Evolutionary conservation across 2,113 vertebrate species (phyloP), one percentile per base, ranked within the genome.

Genomic region (Piaya cayana): DNA sequence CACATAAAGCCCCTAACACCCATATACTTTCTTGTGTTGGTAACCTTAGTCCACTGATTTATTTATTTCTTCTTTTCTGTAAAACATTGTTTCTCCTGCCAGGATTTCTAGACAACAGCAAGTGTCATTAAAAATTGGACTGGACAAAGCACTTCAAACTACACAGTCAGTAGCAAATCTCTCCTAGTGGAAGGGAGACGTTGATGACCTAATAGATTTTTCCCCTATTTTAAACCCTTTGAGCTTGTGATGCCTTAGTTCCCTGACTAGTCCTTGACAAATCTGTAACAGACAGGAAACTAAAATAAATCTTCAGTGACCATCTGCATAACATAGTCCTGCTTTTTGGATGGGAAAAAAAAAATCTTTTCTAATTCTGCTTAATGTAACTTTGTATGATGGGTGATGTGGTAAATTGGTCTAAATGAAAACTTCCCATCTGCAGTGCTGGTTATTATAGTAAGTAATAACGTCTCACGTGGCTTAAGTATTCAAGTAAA

Each of bases 51-150:
- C 20, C 18, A 37, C 8, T 32, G 15, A 45, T 39, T 18, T 13
- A 39, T 39, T 39, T 39, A 11, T 39, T 39, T 39, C n/a, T 37
- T 64, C n/a, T 58, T 76, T 43, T 3, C 27, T 79, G 1, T 63
- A 80, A 34, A 79, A 39, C 18, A 18, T 45, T 72, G 5, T 82
- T 86, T 63, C 12, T 80, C 7, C 26, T 81, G 12, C 6, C 37
- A 80, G 71, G 74, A 70, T 59, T 94, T 93, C 37, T 63, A 68
- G 23, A 81, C 32, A 90, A 65, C 22, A 88, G 14, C 12, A 85
- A 82, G 8, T 23, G 42, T 56, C 71, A 81, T 80, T 88, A 95
- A 88, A 94, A 90, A 80, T 86, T 90, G 52, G n/a, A 74, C 49
- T 36, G 59, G 63, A 83, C 45, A 90, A 90, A 90, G 23, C 23